Evolutionary conservation across 2,797 vertebrate species (phyloP).

Genomic region (Tapirus indicus): DNA sequence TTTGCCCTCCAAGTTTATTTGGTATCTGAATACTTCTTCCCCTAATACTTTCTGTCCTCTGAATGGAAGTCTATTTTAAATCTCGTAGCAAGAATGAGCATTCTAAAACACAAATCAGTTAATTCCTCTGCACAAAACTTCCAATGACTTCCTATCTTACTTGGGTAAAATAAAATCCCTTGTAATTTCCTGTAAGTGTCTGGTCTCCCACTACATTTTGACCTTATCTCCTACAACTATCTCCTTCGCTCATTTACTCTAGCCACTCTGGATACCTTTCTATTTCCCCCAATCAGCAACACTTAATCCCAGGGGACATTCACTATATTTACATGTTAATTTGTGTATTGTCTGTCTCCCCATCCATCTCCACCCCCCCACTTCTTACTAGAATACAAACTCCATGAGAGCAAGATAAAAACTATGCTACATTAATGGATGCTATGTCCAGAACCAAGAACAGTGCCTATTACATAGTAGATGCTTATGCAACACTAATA

Average conservation of each 20-base stretch:
- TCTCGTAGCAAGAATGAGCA: neutral
- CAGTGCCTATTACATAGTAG: neutral
- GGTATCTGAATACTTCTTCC: neutral
- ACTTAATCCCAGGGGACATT: neutral
- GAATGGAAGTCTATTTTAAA: neutral
- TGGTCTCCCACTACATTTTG: neutral
- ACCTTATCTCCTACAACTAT: neutral
- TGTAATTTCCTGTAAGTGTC: neutral
- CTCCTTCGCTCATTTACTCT: neutral
- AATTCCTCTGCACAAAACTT: neutral
- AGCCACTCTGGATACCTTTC: neutral
- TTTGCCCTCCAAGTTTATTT: neutral
- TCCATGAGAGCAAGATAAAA: neutral
- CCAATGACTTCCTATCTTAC: neutral
- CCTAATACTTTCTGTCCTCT: neutral
- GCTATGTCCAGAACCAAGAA: neutral
- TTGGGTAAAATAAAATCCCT: neutral
- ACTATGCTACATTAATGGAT: neutral
- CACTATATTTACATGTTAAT: neutral
- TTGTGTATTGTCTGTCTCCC: neutral
- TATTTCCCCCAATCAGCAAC: neutral
- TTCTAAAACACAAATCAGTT: neutral
- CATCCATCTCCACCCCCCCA: neutral
- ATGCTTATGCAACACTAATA: neutral
- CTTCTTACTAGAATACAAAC: neutral